These are phyloP conservation scores for Paralichthys olivaceus DNA, from an alignment of 2,113 vertebrate species.

Conservation along the genomic window DNA sequence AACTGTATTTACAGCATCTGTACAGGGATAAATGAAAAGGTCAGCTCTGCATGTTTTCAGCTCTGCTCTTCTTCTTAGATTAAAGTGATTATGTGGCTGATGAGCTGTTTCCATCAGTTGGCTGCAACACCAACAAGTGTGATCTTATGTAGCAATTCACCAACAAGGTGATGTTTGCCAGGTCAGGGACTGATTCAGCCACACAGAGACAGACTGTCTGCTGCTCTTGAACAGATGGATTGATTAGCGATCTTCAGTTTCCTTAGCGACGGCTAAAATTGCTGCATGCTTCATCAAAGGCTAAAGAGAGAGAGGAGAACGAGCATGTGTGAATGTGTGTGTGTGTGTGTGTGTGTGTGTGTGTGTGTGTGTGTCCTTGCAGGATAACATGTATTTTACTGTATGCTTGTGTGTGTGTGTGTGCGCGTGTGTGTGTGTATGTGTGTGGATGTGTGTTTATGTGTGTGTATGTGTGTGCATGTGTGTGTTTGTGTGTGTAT, in stretches of 20 bases:
- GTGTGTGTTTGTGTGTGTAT: neutral
- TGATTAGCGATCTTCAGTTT: conserved; percentile 74
- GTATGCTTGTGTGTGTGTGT: neutral
- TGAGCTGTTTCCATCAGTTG: conserved; percentile 41
- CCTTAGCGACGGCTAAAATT: conserved; percentile 70
- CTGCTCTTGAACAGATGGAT: conserved; percentile 60
- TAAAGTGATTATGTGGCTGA: conserved; percentile 40
- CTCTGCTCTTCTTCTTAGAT: neutral
- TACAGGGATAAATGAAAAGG: neutral
- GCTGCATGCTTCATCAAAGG: conserved; percentile 72
- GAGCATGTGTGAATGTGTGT: neutral
- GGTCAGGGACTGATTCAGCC: conserved; percentile 62
- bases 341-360: neutral
- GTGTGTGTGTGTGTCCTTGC: neutral
- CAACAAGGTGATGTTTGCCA: conserved; percentile 45
- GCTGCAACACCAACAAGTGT: conserved; percentile 36
- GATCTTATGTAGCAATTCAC: conserved; percentile 50
- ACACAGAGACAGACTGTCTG: conserved; percentile 58
- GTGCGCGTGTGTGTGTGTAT: neutral
- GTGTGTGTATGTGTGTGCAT: neutral
- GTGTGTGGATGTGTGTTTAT: neutral
- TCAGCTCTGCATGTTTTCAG: too few relatives aligned
- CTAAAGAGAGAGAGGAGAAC: conserved; percentile 33
- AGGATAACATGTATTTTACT: neutral
- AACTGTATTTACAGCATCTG: neutral